Evolutionary conservation across 2,113 vertebrate genomes (phyloP), one percentile per base, ranked within the genome.

Genomic region (Sphyrna mokarran): DNA sequence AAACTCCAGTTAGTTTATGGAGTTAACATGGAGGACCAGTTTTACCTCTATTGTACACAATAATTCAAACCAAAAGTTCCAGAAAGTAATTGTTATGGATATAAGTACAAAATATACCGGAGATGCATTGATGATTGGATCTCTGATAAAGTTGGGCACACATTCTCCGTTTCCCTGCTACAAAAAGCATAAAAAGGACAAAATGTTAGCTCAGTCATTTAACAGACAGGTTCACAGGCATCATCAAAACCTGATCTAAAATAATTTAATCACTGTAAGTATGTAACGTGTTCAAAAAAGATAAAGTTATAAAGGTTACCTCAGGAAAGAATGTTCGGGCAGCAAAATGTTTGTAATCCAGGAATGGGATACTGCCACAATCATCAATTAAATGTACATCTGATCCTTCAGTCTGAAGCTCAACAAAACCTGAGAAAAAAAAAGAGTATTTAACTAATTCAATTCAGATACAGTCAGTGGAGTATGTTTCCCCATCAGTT

Each of bases 341-440:
- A 96, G 99, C 99, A 97, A 99, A 99, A 97, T 99, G 99, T 96
- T 99, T 99, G 97, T 99, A 99, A 98, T 99, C 99, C 96, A 99
- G 98, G 97, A 99, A 99, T 29, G 99, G 98, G 97, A 99, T 98
- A 0, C 98, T 98, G 96, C 98, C 98, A 96, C 98, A 98, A 96
- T 98, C 98, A 97, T 99, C 98, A 96, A 99, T 97, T 96, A 99
- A 43, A 1, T 72, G 43, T 13, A 95, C 98, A 63, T 98, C 98
- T 63, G 98, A 97, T 90, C 98, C 98, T 96, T 99, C 99, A 96
- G 98, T 99, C 98, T 99, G 99, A 96, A 99, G 97, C 96, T 99
- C 99, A 96, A 99, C 98, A 97, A 99, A 99, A 96, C 99, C 99
- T 99, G 26, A 96, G 68, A 96, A 96, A 96, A 16, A n/a, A n/a